Conservation (phyloP, 2,888 invertebrate species). For the Acronicta alni region DNA sequence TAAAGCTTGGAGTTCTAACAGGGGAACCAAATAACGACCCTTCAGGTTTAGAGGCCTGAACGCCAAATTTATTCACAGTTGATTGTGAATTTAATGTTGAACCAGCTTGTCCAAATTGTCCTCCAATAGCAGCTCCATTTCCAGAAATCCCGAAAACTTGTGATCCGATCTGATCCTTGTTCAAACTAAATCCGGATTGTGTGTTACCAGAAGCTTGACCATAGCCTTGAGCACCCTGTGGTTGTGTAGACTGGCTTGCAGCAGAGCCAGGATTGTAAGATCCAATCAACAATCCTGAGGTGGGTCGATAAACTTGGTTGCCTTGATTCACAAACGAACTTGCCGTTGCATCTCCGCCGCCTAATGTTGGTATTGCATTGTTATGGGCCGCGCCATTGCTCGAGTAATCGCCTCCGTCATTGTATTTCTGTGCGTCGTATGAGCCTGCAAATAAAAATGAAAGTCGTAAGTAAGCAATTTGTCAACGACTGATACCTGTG, state of each 20-base stretch:
- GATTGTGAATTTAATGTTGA: slow-evolving; percentile 21
- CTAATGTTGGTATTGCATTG: slow-evolving; percentile 69
- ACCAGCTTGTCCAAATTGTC: slow-evolving; percentile 16
- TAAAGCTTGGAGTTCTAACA: slow-evolving; percentile 7
- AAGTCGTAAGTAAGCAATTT: slow-evolving; percentile 80
- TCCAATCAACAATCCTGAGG: slow-evolving; percentile 21
- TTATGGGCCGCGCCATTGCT: slow-evolving; percentile 65
- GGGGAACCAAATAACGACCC: slow-evolving; percentile 13
- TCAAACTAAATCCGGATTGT: slow-evolving; percentile 8
- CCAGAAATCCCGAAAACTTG: slow-evolving; percentile 20
- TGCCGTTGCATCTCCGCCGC: slow-evolving; percentile 65
- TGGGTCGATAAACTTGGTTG: slow-evolving; percentile 61
- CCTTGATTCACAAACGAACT: slow-evolving; percentile 72
- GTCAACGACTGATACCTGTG: slow-evolving; percentile 72
- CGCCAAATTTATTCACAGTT: slow-evolving; percentile 36
- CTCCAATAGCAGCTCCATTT: slow-evolving; percentile 10
- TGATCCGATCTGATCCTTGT: slow-evolving; percentile 4
- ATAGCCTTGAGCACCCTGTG: slow-evolving; percentile 18
- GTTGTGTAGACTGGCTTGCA: slow-evolving; percentile 9
- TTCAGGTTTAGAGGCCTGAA: slow-evolving; percentile 38
- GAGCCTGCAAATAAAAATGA: slow-evolving; percentile 87
- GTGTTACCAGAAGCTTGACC: slow-evolving; percentile 12
- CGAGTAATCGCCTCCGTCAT: slow-evolving; percentile 77
- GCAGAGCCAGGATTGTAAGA: slow-evolving; percentile 21
- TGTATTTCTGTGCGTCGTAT: slow-evolving; percentile 83